Evolutionary conservation across 2,797 vertebrate species (phyloP).

Genomic region (Bovichtus diacanthus): DNA sequence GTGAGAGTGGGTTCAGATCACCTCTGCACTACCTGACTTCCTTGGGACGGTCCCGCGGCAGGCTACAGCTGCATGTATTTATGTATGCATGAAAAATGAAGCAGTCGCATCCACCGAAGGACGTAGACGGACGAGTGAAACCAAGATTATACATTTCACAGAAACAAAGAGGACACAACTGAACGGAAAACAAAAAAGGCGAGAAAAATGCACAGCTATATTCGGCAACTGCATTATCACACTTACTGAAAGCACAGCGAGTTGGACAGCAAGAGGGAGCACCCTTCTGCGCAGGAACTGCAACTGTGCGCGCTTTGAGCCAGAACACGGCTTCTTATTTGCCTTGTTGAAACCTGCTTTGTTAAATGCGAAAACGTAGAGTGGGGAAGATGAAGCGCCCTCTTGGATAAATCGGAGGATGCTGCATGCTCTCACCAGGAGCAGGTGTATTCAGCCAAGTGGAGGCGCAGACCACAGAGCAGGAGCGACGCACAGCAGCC

Average conservation of each 20-base stretch:
- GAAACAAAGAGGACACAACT: background rate
- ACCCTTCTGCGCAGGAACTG: constrained; percentile 17
- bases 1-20: constrained; percentile 7
- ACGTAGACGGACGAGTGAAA: rapidly evolving
- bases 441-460: constrained; percentile 68
- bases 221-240: constrained; percentile 27
- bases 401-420: constrained; percentile 33
- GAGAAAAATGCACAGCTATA: constrained; percentile 23
- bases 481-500: constrained; percentile 53
- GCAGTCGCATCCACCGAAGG: background rate
- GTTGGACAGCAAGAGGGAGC: background rate
- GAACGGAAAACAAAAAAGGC: background rate
- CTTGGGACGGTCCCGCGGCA: constrained; percentile 59
- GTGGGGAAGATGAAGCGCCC: constrained; percentile 8
- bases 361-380: background rate
- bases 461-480: constrained; percentile 53
- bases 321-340: constrained; percentile 8
- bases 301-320: constrained; percentile 12
- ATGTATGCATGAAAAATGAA: constrained; percentile 12
- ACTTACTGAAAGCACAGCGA: constrained; percentile 1
- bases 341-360: constrained; percentile 20
- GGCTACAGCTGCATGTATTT: background rate
- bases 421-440: constrained; percentile 48
- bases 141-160: background rate
- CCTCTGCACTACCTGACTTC: constrained; percentile 40